Percentiles rank a stretch among this genome's conserved stretches.
phyloP scores from a whole-genome alignment of 2,888 invertebrate genomes.

The Pyralis farinalis region DNA sequence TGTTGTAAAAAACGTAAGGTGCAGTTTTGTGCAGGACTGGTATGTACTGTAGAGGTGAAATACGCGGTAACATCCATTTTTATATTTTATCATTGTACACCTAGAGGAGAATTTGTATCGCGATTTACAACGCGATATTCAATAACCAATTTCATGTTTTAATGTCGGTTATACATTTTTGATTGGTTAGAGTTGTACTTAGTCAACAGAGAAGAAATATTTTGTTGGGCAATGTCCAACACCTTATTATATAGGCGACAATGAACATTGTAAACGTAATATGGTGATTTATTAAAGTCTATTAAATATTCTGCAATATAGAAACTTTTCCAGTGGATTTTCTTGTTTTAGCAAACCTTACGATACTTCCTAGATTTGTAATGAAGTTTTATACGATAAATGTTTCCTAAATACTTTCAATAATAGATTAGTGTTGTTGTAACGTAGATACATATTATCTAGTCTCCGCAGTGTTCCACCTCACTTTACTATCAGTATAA shows the following conservation, averaged over 20 bases:
- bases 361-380: too few species aligned
- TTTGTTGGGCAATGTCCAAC: too few species aligned
- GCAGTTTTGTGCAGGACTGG: constrained; percentile 12
- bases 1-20: constrained; percentile 20
- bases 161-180: too few species aligned
- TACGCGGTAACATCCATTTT: constrained; percentile 1
- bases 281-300: too few species aligned
- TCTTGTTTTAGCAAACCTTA: too few species aligned
- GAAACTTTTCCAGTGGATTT: too few species aligned
- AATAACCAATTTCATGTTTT: not conserved
- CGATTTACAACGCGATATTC: not conserved
- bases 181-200: too few species aligned
- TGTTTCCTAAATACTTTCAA: not conserved
- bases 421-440: constrained; percentile 8
- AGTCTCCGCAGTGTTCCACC: constrained; percentile 27
- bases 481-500: constrained; percentile 17
- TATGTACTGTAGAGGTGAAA: constrained; percentile 15
- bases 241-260: too few species aligned
- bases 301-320: too few species aligned
- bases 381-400: not conserved
- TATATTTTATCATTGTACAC: not conserved
- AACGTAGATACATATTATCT: constrained; percentile 22
- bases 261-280: too few species aligned
- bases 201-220: too few species aligned
- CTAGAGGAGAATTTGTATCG: not conserved